A percentile compares a stretch with the other conserved stretches of the same genome.
Evolutionary conservation across 2,888 invertebrate species (phyloP).

Genomic region (Xylota segnis): DNA sequence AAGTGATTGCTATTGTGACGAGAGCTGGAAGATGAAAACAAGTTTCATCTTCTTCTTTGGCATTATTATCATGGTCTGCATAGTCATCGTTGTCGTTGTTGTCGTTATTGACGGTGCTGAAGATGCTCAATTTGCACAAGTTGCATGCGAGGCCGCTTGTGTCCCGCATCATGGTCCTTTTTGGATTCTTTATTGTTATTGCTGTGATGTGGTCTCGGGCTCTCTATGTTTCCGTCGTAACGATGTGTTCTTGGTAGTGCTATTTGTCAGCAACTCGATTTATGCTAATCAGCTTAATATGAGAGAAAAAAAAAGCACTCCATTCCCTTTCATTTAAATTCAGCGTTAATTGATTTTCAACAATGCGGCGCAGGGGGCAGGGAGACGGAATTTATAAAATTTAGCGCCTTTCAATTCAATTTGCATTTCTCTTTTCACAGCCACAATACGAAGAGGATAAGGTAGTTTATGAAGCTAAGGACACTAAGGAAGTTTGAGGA

Average conservation of each 20-base stretch:
- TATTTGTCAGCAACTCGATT: conserved; percentile 67
- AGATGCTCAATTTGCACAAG: conserved; percentile 71
- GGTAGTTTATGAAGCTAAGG: too few relatives aligned
- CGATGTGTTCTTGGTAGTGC: conserved; percentile 44
- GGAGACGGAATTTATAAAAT: neutral
- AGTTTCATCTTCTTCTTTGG: conserved; percentile 51
- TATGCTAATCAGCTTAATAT: conserved; percentile 67
- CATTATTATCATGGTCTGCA: conserved; percentile 50
- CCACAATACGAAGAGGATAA: too few relatives aligned
- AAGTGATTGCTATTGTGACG: conserved; percentile 68
- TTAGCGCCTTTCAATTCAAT: neutral
- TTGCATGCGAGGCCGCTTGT: conserved; percentile 29
- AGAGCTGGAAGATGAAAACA: conserved; percentile 48
- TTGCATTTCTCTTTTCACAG: too few relatives aligned
- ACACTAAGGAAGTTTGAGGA: too few relatives aligned
- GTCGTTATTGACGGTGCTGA: conserved; percentile 48
- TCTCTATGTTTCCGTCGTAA: neutral
- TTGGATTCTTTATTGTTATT: neutral
- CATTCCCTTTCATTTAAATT: conserved; percentile 34
- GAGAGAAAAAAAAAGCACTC: conserved; percentile 15
- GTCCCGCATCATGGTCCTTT: neutral
- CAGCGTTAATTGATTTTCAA: conserved; percentile 37
- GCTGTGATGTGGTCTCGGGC: conserved; percentile 17
- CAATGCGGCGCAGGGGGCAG: neutral
- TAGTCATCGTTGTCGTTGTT: conserved; percentile 23